phyloP scores from a whole-genome alignment of 2,797 vertebrate genomes.

The Champsocephalus gunnari region DNA sequence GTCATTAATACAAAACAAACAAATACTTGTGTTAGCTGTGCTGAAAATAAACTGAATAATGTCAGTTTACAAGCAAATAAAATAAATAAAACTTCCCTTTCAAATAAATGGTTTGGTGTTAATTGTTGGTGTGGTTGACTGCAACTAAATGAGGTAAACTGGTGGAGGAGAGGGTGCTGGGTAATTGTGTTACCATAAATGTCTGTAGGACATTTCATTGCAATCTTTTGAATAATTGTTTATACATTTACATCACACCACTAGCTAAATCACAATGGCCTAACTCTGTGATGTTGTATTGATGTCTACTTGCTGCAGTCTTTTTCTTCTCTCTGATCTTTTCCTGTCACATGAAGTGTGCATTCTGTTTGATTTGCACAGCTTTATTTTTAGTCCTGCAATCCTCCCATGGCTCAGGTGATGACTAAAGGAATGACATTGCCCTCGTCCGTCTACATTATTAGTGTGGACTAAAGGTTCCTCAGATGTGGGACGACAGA shows the following conservation, averaged over 20 bases:
- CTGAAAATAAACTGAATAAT: no score
- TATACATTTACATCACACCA: neutral
- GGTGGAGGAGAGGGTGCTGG: no score
- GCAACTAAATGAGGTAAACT: no score
- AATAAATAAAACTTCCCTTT: no score
- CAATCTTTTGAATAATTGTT: neutral
- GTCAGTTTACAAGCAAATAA: no score
- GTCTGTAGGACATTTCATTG: neutral
- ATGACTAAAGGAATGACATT: slow-evolving; percentile 30
- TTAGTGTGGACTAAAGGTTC: slow-evolving; percentile 16
- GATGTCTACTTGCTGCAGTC: neutral
- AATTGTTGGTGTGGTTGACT: no score
- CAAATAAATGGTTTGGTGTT: no score
- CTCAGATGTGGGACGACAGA: neutral
- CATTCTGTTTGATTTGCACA: slow-evolving; percentile 3
- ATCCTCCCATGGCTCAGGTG: neutral
- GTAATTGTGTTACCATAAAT: no score
- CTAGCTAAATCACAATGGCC: neutral
- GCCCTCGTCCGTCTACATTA: neutral
- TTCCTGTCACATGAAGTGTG: slow-evolving; percentile 26
- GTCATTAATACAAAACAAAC: no score
- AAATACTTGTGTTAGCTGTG: no score
- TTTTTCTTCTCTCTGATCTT: slow-evolving; percentile 12
- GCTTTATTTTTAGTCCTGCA: slow-evolving; percentile 48
- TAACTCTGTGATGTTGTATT: neutral